Evolutionary conservation across 2,113 vertebrate species (phyloP).

Genomic region (Oncorhynchus kisutch): DNA sequence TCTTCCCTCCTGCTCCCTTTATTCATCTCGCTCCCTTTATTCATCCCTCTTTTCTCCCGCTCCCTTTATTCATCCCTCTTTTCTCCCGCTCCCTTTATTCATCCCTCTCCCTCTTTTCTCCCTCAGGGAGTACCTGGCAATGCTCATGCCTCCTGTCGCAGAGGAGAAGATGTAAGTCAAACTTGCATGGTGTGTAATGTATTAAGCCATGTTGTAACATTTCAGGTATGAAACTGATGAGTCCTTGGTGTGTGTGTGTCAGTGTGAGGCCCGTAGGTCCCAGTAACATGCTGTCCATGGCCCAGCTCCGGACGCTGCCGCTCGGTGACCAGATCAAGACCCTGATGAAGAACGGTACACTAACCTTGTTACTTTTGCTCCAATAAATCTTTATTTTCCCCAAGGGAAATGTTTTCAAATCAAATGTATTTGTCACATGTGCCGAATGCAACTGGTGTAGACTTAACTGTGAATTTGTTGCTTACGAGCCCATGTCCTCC

Average conservation of each 20-base stretch:
- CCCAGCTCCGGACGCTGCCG: constrained; percentile 91
- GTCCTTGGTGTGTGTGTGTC: background rate
- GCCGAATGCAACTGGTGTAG: too few relatives aligned
- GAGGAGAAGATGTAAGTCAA: constrained; percentile 91
- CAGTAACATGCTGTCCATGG: constrained; percentile 96
- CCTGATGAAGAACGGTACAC: constrained; percentile 93
- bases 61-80: too few relatives aligned
- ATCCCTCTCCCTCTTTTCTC: too few relatives aligned
- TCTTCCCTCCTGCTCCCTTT: too few relatives aligned
- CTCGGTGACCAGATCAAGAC: constrained; percentile 95
- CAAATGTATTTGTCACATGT: too few relatives aligned
- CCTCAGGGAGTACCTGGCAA: constrained; percentile 89
- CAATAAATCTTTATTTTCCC: background rate
- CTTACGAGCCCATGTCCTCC: background rate
- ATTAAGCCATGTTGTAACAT: background rate
- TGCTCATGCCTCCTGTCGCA: constrained; percentile 91
- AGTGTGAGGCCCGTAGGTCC: constrained; percentile 88
- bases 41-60: too few relatives aligned
- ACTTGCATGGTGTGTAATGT: background rate
- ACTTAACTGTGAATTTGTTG: too few relatives aligned
- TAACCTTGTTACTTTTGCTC: background rate
- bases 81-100: too few relatives aligned
- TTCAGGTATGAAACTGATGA: background rate
- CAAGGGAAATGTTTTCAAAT: background rate
- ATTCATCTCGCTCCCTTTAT: too few relatives aligned